A percentile compares a stretch with the other conserved stretches of the same genome.
These are phyloP conservation scores for Leucoraja erinaceus DNA, from an alignment of 2,113 vertebrate species.

Conservation along the genomic window DNA sequence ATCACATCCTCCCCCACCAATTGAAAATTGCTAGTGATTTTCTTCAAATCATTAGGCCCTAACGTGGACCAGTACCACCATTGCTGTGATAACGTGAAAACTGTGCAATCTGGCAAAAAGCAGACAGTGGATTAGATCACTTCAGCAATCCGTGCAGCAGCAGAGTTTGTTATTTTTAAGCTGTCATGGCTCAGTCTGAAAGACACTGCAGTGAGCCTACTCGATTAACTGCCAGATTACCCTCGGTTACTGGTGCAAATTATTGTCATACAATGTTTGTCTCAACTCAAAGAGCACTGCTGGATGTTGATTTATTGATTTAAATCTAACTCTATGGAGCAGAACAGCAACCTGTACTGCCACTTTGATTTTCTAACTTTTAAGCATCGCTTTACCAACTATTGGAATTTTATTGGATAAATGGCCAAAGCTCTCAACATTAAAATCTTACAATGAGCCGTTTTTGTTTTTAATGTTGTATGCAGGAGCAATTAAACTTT, in stretches of 20 bases:
- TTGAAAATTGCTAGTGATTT: not conserved
- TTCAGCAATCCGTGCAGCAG: not conserved
- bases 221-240: constrained; percentile 12
- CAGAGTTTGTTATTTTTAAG: not conserved
- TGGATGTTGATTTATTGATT: constrained; percentile 31
- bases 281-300: not conserved
- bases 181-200: not conserved
- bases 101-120: not conserved
- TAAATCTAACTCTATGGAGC: not conserved
- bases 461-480: not conserved
- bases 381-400: not conserved
- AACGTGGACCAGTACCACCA: not conserved
- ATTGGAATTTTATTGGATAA: constrained; percentile 5
- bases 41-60: not conserved
- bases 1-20: no score
- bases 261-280: not conserved
- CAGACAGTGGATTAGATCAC: not conserved
- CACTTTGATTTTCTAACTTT: not conserved
- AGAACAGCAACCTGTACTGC: not conserved
- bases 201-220: not conserved
- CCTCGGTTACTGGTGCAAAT: not conserved
- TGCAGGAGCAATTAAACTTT: not conserved
- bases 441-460: not conserved
- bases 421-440: not conserved
- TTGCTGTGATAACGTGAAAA: not conserved